Evolutionary conservation across 2,797 vertebrate genomes (phyloP), one percentile per base, ranked within the genome.

Genomic region (Thaleichthys pacificus): DNA sequence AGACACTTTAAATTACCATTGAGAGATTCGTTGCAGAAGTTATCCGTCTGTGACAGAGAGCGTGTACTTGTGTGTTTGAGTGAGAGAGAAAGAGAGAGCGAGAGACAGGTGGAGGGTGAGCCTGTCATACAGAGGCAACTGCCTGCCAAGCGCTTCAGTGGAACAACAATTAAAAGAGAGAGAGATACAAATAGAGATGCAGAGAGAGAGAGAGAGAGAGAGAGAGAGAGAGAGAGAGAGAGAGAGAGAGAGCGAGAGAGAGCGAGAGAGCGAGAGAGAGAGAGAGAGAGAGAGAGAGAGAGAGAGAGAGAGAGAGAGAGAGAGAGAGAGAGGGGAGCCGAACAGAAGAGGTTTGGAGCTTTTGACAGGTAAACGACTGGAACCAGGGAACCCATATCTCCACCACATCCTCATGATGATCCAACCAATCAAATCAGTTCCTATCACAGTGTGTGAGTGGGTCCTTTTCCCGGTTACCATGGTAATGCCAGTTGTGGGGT

Each of bases 161-260:
- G 21, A 63, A 72, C 68, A 28, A 68, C 73, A 79, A 82, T 81
- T 82, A 75, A 82, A 82, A 60, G 64, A 54, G 57, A 12, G 4
- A 5, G 22, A 24, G 22, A 24, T 0, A 24, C 1, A 32, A 2
- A 32, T 1, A 32, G 30, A 32, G 3, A 32, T 1, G 42, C 9
- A 11, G 30, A 64, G 28, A 38, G 61, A 32, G 61, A 19, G n/a
- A 61, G 32, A 17, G 32, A 7, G 15, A 64, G 17, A 54, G 57
- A 68, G 56, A 56, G 63, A 64, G 61, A 30, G 7, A n/a, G 70
- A 12, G 4, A 5, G 22, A 24, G 22, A 24, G 22, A 24, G 30
- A 32, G 30, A 32, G 30, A 32, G 30, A 32, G 3, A 32, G 30
- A 6, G 30, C 1, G 30, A 35, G 32, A 35, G 7, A 35, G 32